Conservation (phyloP, 2,797 vertebrate species). For the Sarcoramphus papa region DNA sequence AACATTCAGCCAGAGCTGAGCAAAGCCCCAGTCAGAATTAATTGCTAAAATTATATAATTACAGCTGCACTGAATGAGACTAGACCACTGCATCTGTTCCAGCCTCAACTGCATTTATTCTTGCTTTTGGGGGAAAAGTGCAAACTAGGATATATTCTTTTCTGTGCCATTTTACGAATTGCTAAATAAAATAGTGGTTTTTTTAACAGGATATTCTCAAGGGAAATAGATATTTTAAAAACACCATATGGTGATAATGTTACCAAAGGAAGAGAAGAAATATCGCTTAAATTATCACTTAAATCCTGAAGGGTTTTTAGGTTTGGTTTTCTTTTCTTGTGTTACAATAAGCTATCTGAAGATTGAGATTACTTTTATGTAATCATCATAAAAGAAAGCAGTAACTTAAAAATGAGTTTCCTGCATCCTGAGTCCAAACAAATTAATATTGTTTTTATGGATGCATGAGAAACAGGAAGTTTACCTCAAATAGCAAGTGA, state of each 20-base stretch:
- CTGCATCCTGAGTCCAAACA: background rate
- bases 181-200: background rate
- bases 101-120: constrained; percentile 9
- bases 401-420: background rate
- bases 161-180: background rate
- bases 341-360: background rate
- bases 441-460: background rate
- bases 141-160: background rate
- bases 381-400: background rate
- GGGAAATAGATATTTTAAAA: background rate
- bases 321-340: background rate
- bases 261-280: background rate
- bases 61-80: constrained; percentile 39
- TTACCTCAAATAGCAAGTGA: background rate
- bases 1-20: background rate
- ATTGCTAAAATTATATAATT: constrained; percentile 54
- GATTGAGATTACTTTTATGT: background rate
- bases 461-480: background rate
- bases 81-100: constrained; percentile 30
- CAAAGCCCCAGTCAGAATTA: constrained; percentile 50
- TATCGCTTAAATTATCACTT: background rate
- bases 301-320: background rate
- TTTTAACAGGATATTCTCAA: background rate
- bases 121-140: background rate
- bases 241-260: background rate